Percentiles rank a stretch among this genome's conserved stretches.
phyloP scores from a whole-genome alignment of 2,888 invertebrate species.

The Merodon equestris region DNA sequence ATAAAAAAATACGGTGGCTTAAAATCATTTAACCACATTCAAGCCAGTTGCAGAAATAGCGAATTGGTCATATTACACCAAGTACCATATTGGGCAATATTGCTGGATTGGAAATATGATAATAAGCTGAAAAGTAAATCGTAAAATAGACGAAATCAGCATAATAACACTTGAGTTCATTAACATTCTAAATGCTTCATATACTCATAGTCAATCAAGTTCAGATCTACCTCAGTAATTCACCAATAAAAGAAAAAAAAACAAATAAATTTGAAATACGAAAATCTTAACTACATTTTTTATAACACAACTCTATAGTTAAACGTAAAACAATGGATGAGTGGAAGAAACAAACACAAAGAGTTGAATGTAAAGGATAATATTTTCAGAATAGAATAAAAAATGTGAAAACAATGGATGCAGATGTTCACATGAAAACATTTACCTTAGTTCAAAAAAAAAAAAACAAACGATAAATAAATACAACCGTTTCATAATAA shows the following conservation, averaged over 20 bases:
- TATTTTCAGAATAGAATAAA: no score
- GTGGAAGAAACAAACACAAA: constrained; percentile 18
- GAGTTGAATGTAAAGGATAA: no score
- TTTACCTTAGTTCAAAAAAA: no score
- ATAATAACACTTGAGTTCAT: constrained; percentile 1
- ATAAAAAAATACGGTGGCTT: not conserved
- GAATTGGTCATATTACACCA: not conserved
- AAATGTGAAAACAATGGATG: no score
- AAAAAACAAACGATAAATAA: no score
- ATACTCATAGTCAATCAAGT: constrained; percentile 61
- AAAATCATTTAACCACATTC: constrained; percentile 29
- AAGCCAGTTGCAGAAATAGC: constrained; percentile 64
- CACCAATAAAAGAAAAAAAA: constrained; percentile 41
- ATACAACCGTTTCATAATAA: no score
- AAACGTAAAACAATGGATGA: not conserved
- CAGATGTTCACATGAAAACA: no score
- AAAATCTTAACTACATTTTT: constrained; percentile 45
- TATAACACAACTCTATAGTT: no score
- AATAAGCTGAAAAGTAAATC: not conserved
- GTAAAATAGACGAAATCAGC: constrained; percentile 26
- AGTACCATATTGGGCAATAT: no score
- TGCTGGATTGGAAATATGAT: no score
- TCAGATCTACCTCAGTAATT: constrained; percentile 66
- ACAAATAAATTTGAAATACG: constrained; percentile 15
- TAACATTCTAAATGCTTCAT: no score